Base-by-base conservation (phyloP, 1,140 invertebrate species). In the Hypothenemus hampei region DNA sequence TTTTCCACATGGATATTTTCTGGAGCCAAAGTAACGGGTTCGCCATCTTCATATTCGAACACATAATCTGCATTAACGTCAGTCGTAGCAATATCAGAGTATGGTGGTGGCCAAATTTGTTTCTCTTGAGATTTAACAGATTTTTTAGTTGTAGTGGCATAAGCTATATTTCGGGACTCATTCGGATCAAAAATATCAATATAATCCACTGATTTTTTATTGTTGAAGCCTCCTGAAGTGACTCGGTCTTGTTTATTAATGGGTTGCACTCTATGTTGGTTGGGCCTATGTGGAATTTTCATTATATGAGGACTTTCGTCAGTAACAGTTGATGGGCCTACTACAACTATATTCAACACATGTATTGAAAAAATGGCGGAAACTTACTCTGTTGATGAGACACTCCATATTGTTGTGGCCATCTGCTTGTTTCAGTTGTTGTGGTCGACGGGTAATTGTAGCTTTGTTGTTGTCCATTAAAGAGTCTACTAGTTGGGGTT, bases 41-140 rank as follows among this genome's bases (percentile, higher is more conserved):
- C 50, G 4, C 54, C 51, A 55, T 70, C 62, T 24, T 66, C 60
- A 18, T 65, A 59, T 18, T 66, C 66, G 41, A 68, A 69, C 19
- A 63, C 58, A 41, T 70, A 70, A 35, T 29, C 77, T 70, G 65
- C 83, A 82, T 66, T 84, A 74, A 74, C 79, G 44, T 65, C 61
- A 19, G 66, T 64, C 29, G 65, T 40, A 4, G 33, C 8, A 10
- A 39, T 2, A 37, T 55, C 51, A 39, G 68, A 57, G 62, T 63
- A 65, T 35, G 65, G 56, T 49, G 72, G 66, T 29, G 70, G 58
- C 64, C 64, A 65, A 29, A 26, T 47, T 33, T n/a, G n/a, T n/a
- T 61, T 52, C 18, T 54, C 21, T 15, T 24, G 23, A 22, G 46
- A 43, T 36, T 31, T 57, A 16, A 13, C 20, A 22, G 53, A 44